Evolutionary conservation across 2,113 vertebrate species (phyloP).

Genomic region (Ptychochromis oligacanthus): DNA sequence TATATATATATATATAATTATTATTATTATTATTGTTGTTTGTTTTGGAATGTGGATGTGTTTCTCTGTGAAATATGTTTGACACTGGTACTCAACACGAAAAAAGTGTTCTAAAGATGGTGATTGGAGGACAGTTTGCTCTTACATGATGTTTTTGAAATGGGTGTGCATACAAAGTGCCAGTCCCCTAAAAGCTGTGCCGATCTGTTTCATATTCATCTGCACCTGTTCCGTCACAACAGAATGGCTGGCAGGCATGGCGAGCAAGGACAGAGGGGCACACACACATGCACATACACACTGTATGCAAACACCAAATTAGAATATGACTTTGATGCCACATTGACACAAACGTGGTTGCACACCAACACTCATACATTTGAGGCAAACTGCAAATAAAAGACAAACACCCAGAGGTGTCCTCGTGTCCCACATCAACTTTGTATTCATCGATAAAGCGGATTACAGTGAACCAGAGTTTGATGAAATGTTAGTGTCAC

Average conservation of each 20-base stretch:
- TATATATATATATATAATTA: too few relatives aligned
- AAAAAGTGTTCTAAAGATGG: constrained; percentile 33
- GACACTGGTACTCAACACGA: constrained; percentile 2
- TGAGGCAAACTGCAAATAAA: constrained; percentile 14
- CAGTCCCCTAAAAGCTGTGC: constrained; percentile 42
- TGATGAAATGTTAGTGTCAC: constrained; percentile 27
- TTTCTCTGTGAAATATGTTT: constrained; percentile 23
- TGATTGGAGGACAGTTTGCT: constrained; percentile 8
- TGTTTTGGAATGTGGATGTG: neutral
- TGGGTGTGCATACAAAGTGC: constrained; percentile 30
- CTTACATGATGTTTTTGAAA: constrained; percentile 26
- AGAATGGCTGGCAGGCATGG: constrained; percentile 42
- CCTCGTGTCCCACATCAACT: constrained; percentile 20
- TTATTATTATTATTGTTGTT: too few relatives aligned
- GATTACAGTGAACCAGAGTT: constrained; percentile 42
- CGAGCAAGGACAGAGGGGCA: constrained; percentile 46
- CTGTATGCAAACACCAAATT: constrained; percentile 12
- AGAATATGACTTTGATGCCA: constrained; percentile 11
- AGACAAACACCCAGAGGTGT: neutral
- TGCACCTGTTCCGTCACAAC: constrained; percentile 64
- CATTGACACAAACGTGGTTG: constrained; percentile 12
- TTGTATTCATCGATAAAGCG: constrained; percentile 27
- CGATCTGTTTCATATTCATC: constrained; percentile 72
- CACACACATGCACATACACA: constrained; percentile 31
- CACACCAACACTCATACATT: constrained; percentile 2